Conservation (phyloP, 2,888 invertebrate species). For the Tipula lateralis region DNA sequence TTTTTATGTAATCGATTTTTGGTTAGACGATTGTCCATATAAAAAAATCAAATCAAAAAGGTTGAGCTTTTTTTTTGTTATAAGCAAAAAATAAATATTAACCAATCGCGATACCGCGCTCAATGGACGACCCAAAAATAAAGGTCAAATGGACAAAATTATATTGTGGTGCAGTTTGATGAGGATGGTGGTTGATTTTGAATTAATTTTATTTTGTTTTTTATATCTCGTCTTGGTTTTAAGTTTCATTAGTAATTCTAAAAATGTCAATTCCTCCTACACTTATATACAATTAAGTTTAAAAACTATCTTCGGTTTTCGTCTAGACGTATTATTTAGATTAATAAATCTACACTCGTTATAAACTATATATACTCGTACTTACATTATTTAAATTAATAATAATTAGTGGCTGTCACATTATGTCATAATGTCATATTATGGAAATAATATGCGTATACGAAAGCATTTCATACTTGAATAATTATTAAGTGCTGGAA, state of each 20-base stretch:
- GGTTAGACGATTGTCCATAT: background rate
- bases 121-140: background rate
- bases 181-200: background rate
- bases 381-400: no score
- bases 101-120: background rate
- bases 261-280: background rate
- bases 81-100: background rate
- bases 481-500: slow-evolving; percentile 15
- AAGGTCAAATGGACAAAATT: background rate
- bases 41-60: background rate
- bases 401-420: background rate
- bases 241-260: background rate
- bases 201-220: background rate
- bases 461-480: background rate
- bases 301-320: background rate
- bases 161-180: background rate
- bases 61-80: background rate
- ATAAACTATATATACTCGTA: background rate
- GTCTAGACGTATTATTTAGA: background rate
- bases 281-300: background rate
- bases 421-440: background rate
- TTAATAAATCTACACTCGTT: background rate
- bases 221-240: background rate
- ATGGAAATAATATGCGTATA: background rate
- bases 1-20: background rate